Percentiles rank a stretch among this genome's conserved stretches.
Evolutionary conservation across 1,140 invertebrate genomes (phyloP).

Genomic region (Latrodectus geometricus): DNA sequence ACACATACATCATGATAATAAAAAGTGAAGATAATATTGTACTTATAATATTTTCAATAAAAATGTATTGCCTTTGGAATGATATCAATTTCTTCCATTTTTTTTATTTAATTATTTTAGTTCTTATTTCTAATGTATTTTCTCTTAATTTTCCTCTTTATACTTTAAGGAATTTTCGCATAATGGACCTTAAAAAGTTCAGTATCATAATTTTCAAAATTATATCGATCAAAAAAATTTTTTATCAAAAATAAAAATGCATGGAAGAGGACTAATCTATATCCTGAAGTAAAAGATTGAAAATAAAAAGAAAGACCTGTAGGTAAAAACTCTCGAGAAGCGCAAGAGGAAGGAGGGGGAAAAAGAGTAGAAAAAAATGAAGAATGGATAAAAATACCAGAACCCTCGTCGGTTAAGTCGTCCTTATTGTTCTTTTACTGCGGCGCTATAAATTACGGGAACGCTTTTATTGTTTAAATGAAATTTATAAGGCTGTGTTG

Average conservation of each 20-base stretch:
- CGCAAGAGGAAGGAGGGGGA: background rate
- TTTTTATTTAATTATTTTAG: too few species aligned
- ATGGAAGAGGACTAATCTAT: background rate
- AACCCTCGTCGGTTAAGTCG: constrained; percentile 49
- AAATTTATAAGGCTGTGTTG: constrained; percentile 59
- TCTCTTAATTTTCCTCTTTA: too few species aligned
- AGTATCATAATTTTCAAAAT: background rate
- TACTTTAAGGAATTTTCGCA: too few species aligned
- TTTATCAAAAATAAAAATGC: too few species aligned
- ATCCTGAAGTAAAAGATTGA: background rate
- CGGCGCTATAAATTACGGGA: constrained; percentile 54
- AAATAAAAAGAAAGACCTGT: background rate
- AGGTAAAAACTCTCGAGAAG: background rate
- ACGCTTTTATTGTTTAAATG: constrained; percentile 60
- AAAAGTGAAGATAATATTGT: too few species aligned
- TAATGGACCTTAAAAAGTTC: too few species aligned
- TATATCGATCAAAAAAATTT: background rate
- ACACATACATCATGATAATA: too few species aligned
- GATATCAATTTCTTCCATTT: too few species aligned
- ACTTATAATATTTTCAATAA: too few species aligned
- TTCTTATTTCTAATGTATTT: too few species aligned
- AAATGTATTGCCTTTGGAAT: too few species aligned
- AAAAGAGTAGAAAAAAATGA: constrained; percentile 25
- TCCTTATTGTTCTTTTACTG: constrained; percentile 60
- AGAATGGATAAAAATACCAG: constrained; percentile 44